phyloP scores from a whole-genome alignment of 1,140 invertebrate species.

The Chironomus striatipennis region DNA sequence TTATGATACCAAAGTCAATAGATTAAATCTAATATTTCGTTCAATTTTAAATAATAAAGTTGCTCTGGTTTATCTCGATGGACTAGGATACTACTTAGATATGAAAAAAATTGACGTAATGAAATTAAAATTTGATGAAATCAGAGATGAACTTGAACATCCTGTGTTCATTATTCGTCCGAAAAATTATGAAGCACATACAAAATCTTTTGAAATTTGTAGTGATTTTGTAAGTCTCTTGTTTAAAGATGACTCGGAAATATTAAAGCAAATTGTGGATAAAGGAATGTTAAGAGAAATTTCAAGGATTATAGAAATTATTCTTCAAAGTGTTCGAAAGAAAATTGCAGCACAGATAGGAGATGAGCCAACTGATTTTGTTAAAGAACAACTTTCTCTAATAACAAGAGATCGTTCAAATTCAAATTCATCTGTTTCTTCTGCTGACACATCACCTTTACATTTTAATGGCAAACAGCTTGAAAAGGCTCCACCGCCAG shows the following conservation, averaged over 20 bases:
- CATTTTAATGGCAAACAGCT: neutral
- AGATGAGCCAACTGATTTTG: neutral
- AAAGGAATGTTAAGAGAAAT: neutral
- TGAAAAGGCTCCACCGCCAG: neutral
- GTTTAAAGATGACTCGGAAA: neutral
- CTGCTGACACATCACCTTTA: neutral
- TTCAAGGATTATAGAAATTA: neutral
- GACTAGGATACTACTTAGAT: neutral
- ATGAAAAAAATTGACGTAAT: neutral
- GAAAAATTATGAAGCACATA: neutral
- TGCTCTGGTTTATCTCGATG: conserved; percentile 2
- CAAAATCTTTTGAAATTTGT: neutral
- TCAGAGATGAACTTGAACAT: neutral
- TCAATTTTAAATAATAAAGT: conserved; percentile 2
- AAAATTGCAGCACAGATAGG: neutral
- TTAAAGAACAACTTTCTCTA: neutral
- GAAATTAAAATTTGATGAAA: neutral
- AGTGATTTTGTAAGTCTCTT: neutral
- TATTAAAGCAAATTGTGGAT: neutral
- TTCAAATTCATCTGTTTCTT: neutral
- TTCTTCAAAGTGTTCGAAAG: neutral
- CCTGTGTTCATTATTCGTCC: neutral
- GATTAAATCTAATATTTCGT: neutral
- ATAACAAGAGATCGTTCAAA: conserved; percentile 10
- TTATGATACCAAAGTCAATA: neutral